A percentile compares a stretch with the other conserved stretches of the same genome.
Conservation (phyloP, 2,888 invertebrate genomes). For the Chalcosyrphus nemorum region DNA sequence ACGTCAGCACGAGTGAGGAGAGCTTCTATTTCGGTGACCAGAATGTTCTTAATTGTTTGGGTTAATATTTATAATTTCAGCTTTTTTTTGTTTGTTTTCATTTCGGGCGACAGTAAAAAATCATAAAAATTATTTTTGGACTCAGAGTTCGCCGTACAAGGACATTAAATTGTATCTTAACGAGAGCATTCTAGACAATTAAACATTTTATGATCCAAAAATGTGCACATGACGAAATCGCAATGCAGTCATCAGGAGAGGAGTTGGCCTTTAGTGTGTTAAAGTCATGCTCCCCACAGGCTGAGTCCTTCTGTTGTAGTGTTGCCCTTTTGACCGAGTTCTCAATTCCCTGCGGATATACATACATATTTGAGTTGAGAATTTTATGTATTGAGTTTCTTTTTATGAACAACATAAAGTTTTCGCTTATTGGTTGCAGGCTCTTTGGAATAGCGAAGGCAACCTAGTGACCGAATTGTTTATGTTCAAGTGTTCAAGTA, state of each 20-base stretch:
- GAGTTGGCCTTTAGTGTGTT: neutral
- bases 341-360: too few species aligned
- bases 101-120: neutral
- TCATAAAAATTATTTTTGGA: neutral
- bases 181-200: neutral
- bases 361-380: too few species aligned
- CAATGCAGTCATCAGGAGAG: neutral
- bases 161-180: neutral
- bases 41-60: slow-evolving; percentile 48
- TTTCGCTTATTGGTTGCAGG: too few species aligned
- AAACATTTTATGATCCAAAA: neutral
- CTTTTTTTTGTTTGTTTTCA: neutral
- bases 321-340: too few species aligned
- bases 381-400: too few species aligned
- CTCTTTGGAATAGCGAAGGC: too few species aligned
- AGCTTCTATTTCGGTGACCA: slow-evolving; percentile 9
- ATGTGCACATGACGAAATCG: neutral
- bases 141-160: slow-evolving; percentile 9
- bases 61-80: slow-evolving; percentile 5
- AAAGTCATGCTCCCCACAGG: too few species aligned
- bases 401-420: too few species aligned
- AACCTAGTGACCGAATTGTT: too few species aligned
- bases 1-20: slow-evolving; percentile 1
- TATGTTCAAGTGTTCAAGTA: too few species aligned
- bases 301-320: too few species aligned